These are phyloP conservation scores for Trididemnum nubilum DNA, from an alignment of 23 tunicate species.

Conservation along the genomic window DNA sequence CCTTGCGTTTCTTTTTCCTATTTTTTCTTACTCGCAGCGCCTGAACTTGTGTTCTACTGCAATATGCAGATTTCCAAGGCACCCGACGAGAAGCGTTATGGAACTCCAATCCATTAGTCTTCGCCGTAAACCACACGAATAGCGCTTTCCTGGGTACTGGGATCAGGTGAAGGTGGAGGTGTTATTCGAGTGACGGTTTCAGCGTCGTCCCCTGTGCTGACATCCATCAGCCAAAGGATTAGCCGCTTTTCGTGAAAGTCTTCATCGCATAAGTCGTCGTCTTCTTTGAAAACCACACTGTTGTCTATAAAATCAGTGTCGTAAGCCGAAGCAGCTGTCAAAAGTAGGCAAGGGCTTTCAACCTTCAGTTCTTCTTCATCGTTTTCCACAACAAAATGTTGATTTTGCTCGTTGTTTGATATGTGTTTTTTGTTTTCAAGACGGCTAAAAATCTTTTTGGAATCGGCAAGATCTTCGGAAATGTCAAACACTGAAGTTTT, in stretches of 20 bases:
- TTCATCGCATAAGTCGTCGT: slow-evolving; percentile 56
- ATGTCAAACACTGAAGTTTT: slow-evolving; percentile 22
- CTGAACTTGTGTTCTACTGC: too few species aligned
- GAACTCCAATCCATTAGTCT: too few species aligned
- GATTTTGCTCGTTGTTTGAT: slow-evolving; percentile 34
- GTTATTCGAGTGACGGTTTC: slow-evolving; percentile 19
- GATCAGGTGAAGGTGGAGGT: slow-evolving; percentile 55
- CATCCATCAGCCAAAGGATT: slow-evolving; percentile 36
- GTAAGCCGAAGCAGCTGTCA: neutral
- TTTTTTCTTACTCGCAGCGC: too few species aligned
- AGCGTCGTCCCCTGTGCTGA: slow-evolving; percentile 37
- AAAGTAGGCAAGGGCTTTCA: neutral
- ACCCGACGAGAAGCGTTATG: too few species aligned
- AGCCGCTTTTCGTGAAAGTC: slow-evolving; percentile 46
- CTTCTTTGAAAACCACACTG: slow-evolving; percentile 9
- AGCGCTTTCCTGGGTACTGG: slow-evolving; percentile 40
- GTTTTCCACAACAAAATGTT: slow-evolving; percentile 14
- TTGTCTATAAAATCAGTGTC: slow-evolving; percentile 20
- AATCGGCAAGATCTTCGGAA: neutral
- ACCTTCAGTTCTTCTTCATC: neutral
- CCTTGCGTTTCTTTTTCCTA: too few species aligned
- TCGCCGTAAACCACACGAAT: slow-evolving; percentile 47
- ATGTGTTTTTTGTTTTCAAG: slow-evolving; percentile 5
- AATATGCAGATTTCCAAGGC: too few species aligned
- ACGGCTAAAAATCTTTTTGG: slow-evolving; percentile 15